Percentiles rank a stretch among this genome's conserved stretches.
Conservation (phyloP, 2,888 invertebrate genomes). For the Amiota mariae region DNA sequence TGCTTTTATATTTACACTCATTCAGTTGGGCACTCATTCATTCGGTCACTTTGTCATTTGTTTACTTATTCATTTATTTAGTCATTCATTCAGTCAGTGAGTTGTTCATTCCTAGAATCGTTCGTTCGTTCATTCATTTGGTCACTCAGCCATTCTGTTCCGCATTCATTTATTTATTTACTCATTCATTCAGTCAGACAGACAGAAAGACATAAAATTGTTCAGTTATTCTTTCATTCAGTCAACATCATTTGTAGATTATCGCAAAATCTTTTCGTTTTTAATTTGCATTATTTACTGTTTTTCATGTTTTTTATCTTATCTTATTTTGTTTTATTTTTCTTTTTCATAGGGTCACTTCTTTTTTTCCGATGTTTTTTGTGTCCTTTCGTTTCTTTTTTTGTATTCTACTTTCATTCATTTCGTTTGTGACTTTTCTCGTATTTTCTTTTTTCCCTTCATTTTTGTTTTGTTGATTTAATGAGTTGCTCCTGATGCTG, state of each 20-base stretch:
- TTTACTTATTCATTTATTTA: constrained; percentile 21
- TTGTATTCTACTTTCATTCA: neutral
- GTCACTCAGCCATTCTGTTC: neutral
- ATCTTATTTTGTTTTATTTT: constrained; percentile 16
- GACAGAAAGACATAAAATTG: too few relatives aligned
- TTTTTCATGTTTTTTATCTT: constrained; percentile 19
- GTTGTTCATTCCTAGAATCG: neutral
- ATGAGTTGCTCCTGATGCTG: constrained; percentile 7
- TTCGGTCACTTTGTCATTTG: too few relatives aligned
- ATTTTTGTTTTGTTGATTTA: constrained; percentile 8
- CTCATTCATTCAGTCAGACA: constrained; percentile 10
- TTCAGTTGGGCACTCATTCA: neutral
- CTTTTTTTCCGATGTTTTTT: neutral
- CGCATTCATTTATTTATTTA: constrained; percentile 16
- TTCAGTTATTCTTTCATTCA: neutral
- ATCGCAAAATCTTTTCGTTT: constrained; percentile 40
- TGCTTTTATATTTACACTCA: constrained; percentile 2
- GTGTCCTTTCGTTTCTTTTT: constrained; percentile 18
- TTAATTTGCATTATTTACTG: constrained; percentile 53
- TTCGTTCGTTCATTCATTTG: too few relatives aligned
- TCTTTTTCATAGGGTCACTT: neutral
- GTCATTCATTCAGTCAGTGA: constrained; percentile 14
- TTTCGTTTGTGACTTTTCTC: neutral
- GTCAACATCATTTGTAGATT: constrained; percentile 28
- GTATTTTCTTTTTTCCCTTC: neutral